These are phyloP conservation scores for Gobio occitaniae DNA, from an alignment of 2,797 vertebrate genomes.

Conservation along the genomic window DNA sequence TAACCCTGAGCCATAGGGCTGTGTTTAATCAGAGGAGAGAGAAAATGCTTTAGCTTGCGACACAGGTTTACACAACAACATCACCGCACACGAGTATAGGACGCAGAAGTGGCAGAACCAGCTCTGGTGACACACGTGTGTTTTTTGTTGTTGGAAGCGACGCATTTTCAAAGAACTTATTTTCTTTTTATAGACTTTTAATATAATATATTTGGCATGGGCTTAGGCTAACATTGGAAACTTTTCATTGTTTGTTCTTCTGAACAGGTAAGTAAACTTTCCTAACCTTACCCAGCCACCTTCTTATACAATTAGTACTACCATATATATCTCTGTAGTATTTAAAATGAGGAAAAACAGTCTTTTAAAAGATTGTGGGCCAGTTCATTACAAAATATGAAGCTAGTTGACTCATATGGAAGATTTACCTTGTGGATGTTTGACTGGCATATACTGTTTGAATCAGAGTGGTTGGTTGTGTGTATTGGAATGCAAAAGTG, in stretches of 20 bases:
- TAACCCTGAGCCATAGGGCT: background rate
- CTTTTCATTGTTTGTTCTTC: background rate
- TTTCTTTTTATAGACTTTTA: background rate
- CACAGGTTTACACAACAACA: conserved; percentile 49
- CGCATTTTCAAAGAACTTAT: background rate
- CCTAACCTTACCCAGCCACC: background rate
- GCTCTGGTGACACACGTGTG: conserved; percentile 47
- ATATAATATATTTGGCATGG: background rate
- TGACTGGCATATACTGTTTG: conserved; percentile 1
- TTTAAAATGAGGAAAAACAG: background rate
- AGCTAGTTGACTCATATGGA: background rate
- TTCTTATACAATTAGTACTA: background rate
- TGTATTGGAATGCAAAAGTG: conserved; percentile 23
- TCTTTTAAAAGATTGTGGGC: background rate
- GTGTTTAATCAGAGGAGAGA: conserved; percentile 16
- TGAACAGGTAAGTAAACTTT: conserved; percentile 28
- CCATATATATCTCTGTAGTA: background rate
- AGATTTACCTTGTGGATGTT: background rate
- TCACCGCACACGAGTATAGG: conserved; percentile 9
- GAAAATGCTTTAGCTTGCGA: conserved; percentile 26
- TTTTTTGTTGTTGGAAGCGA: background rate
- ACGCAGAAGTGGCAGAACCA: conserved; percentile 51
- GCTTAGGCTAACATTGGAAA: background rate
- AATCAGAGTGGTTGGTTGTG: conserved; percentile 27
- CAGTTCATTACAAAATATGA: background rate